These are phyloP conservation scores for Arvicanthis niloticus DNA, from an alignment of 2,113 vertebrate species.

Conservation along the genomic window DNA sequence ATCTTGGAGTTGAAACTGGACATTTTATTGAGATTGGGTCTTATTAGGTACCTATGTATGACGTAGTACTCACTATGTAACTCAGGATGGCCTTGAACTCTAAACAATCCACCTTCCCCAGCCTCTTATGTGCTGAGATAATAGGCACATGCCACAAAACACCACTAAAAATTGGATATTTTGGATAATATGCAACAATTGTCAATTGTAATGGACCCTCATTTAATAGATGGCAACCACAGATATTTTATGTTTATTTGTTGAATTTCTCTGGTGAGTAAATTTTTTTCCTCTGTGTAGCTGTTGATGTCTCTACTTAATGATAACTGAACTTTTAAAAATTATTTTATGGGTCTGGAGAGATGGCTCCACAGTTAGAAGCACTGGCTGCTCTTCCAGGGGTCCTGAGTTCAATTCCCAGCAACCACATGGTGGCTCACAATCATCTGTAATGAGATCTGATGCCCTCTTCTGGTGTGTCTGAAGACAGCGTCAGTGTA, in stretches of 20 bases:
- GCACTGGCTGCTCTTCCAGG: no score
- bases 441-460: no score
- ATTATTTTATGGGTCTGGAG: not conserved
- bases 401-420: not conserved
- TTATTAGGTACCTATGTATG: not conserved
- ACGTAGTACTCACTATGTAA: not conserved
- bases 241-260: not conserved
- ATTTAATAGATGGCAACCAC: not conserved
- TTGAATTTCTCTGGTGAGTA: not conserved
- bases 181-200: not conserved
- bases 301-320: not conserved
- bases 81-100: not conserved
- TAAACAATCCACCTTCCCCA: not conserved
- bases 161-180: not conserved
- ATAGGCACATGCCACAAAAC: not conserved
- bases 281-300: not conserved
- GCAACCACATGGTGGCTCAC: not conserved
- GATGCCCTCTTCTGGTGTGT: no score
- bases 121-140: not conserved
- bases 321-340: not conserved
- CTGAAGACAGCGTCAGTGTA: no score
- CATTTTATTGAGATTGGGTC: not conserved
- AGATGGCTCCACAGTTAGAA: no score
- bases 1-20: not conserved
- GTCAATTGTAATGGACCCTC: not conserved